Evolutionary conservation across 92 coral and sea anemone genomes (phyloP).

Genomic region (Desmophyllum pertusum): DNA sequence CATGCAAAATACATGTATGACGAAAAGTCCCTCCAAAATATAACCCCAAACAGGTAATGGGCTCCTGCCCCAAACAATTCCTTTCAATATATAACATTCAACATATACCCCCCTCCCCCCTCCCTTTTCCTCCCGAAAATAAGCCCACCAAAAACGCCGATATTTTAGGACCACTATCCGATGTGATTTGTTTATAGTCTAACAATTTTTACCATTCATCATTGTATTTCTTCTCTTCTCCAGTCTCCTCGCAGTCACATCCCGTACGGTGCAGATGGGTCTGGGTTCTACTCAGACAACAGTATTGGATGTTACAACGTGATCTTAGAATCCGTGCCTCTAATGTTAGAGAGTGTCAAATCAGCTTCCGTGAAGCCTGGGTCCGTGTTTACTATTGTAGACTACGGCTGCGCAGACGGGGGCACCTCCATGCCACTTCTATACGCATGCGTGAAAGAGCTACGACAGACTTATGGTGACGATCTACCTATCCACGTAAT

Average conservation of each 20-base stretch:
- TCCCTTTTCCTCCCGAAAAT: no score
- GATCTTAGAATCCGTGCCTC: constrained; percentile 62
- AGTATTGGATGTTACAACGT: constrained; percentile 79
- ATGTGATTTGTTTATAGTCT: no score
- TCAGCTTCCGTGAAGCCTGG: constrained; percentile 36
- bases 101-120: no score
- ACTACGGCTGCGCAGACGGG: constrained; percentile 83
- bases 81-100: no score
- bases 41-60: no score
- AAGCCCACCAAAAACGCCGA: no score
- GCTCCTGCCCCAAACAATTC: no score
- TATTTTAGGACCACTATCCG: no score
- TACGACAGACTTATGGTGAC: constrained; percentile 68
- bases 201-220: no score
- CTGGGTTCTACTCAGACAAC: constrained; percentile 86
- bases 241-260: constrained; percentile 65
- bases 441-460: constrained; percentile 67
- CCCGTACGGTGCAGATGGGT: constrained; percentile 66
- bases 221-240: neutral
- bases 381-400: constrained; percentile 60
- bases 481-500: constrained; percentile 68
- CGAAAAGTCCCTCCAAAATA: no score
- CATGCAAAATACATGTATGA: no score
- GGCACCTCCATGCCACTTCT: constrained; percentile 85
- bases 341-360: constrained; percentile 50